Conservation (phyloP, 2,888 invertebrate species). For the Rhaphigaster nebulosa region DNA sequence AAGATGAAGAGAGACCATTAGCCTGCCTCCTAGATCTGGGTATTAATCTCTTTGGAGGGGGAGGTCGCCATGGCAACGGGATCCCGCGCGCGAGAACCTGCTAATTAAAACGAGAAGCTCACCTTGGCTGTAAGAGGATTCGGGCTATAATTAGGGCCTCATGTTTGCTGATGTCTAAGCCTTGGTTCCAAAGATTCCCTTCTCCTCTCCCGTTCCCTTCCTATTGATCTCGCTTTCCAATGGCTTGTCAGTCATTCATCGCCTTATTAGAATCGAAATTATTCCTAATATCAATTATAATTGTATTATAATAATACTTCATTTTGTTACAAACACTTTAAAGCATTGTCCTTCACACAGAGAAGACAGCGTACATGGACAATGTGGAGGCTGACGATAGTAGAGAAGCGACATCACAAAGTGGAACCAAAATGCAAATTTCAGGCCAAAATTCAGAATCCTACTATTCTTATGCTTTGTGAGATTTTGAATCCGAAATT, state of each 20-base stretch:
- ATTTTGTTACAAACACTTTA: background rate
- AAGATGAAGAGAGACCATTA: slow-evolving; percentile 30
- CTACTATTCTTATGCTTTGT: no score
- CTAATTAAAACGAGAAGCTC: slow-evolving; percentile 44
- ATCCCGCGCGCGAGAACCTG: slow-evolving; percentile 13
- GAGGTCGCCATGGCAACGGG: slow-evolving; percentile 6
- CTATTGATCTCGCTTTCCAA: background rate
- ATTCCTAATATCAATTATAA: background rate
- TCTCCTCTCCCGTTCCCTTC: background rate
- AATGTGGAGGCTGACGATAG: no score
- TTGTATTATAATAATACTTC: background rate
- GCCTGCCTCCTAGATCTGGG: slow-evolving; percentile 23
- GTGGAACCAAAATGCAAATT: no score
- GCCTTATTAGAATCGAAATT: background rate
- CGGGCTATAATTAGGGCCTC: slow-evolving; percentile 43
- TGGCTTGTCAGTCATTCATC: background rate
- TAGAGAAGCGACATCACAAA: no score
- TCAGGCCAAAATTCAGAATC: no score
- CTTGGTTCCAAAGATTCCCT: background rate
- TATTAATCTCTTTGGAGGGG: slow-evolving; percentile 8
- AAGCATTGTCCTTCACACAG: no score
- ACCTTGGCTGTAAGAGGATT: slow-evolving; percentile 46
- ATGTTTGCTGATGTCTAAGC: slow-evolving; percentile 18
- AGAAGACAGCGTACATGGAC: no score
- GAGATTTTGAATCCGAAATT: no score